Evolutionary conservation across 1,140 invertebrate species (phyloP).

Genomic region (honey bee (Apis mellifera)): DNA sequence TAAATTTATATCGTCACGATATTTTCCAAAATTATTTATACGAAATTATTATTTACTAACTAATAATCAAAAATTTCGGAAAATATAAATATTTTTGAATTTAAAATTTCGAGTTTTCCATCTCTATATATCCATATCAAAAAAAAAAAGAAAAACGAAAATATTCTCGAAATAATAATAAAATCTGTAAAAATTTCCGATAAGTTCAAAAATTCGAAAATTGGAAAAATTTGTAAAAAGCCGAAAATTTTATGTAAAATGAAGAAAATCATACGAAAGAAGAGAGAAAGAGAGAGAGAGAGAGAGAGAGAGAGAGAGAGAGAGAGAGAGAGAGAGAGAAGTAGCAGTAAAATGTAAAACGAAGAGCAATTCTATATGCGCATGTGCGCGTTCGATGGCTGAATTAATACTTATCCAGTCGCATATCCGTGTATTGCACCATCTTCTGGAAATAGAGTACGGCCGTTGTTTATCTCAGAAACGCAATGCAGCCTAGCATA

Average conservation of each 20-base stretch:
- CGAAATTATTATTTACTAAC: too few species aligned
- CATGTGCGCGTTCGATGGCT: neutral
- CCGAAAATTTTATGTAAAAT: neutral
- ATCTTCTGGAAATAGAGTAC: slow-evolving; percentile 47
- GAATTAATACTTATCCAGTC: slow-evolving; percentile 26
- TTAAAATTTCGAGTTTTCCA: too few species aligned
- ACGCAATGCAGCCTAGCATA: slow-evolving; percentile 2
- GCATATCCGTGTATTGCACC: slow-evolving; percentile 27
- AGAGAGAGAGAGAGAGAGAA: too few species aligned
- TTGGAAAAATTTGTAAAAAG: neutral
- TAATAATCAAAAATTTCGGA: too few species aligned
- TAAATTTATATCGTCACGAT: neutral
- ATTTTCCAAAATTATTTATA: too few species aligned
- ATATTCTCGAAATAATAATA: neutral
- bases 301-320: too few species aligned
- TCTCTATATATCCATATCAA: too few species aligned
- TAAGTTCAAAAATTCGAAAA: neutral
- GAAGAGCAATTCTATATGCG: neutral
- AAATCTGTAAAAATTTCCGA: too few species aligned
- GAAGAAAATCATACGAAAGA: rapidly evolving
- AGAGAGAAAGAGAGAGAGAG: too few species aligned
- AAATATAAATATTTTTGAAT: too few species aligned
- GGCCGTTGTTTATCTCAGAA: slow-evolving; percentile 7
- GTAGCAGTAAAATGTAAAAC: neutral
- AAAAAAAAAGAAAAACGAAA: neutral